Conservation (phyloP, 2,113 vertebrate species). For the Coreoperca whiteheadi region DNA sequence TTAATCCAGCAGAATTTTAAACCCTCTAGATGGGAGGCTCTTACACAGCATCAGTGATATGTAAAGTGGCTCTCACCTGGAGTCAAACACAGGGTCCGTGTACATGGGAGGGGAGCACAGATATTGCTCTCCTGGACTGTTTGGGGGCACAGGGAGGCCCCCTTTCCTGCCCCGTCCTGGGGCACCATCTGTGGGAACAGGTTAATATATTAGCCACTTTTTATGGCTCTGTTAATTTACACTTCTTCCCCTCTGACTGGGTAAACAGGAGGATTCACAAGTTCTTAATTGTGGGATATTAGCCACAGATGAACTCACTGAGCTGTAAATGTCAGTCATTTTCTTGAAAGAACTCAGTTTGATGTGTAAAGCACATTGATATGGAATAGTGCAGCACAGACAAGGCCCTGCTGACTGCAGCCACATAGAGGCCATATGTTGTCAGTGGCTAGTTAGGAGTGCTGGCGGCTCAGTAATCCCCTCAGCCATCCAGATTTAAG, state of each 20-base stretch:
- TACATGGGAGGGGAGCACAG: slow-evolving; percentile 66
- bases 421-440: slow-evolving; percentile 74
- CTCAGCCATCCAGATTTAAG: slow-evolving; percentile 80
- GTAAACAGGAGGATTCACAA: slow-evolving; percentile 24
- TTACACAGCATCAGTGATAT: background rate
- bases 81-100: slow-evolving; percentile 76
- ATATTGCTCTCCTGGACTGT: slow-evolving; percentile 58
- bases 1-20: background rate
- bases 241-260: slow-evolving; percentile 4
- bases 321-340: slow-evolving; percentile 13
- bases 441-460: slow-evolving; percentile 67
- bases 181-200: slow-evolving; percentile 68
- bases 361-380: slow-evolving; percentile 51
- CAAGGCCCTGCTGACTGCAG: slow-evolving; percentile 24
- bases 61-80: slow-evolving; percentile 75
- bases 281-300: slow-evolving; percentile 17
- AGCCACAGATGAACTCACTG: slow-evolving; percentile 8
- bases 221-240: slow-evolving; percentile 29
- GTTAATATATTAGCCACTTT: slow-evolving; percentile 48
- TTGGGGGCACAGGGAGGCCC: slow-evolving; percentile 50
- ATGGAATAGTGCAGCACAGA: slow-evolving; percentile 27
- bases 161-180: slow-evolving; percentile 58
- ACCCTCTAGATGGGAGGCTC: background rate
- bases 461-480: slow-evolving; percentile 77
- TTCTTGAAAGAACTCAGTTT: slow-evolving; percentile 19